Percentiles rank a stretch among this genome's conserved stretches.
Conservation (phyloP, 2,797 vertebrate genomes). For the Cossypha dichroa region DNA sequence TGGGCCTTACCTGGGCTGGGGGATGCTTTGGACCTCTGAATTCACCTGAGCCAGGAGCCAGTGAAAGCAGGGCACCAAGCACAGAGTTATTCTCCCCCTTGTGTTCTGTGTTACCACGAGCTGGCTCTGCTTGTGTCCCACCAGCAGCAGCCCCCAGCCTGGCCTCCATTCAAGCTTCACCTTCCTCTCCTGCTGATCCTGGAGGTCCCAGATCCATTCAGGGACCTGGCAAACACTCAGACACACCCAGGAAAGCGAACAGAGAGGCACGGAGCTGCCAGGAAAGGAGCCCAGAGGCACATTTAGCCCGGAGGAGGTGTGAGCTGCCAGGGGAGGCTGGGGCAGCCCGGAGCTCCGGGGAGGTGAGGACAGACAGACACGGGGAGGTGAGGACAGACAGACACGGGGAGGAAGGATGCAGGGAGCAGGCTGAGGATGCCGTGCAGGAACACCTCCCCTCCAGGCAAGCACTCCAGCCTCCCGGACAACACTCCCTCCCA, state of each 20-base stretch:
- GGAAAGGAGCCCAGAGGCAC: not conserved
- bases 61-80: not conserved
- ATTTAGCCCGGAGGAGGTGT: accelerated
- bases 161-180: not conserved
- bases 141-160: not conserved
- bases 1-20: not conserved
- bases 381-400: not conserved
- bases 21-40: not conserved
- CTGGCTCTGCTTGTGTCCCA: not conserved
- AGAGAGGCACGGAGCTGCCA: not conserved
- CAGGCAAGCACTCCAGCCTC: not conserved
- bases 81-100: not conserved
- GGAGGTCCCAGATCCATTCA: not conserved
- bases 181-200: not conserved
- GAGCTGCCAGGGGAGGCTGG: not conserved
- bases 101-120: accelerated
- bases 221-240: not conserved
- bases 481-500: not conserved
- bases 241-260: not conserved
- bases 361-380: not conserved
- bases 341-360: not conserved
- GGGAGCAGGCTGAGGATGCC: not conserved
- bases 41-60: not conserved
- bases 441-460: not conserved
- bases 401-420: not conserved